Evolutionary conservation across 2,888 invertebrate genomes (phyloP).

Genomic region (Eilema caniola): DNA sequence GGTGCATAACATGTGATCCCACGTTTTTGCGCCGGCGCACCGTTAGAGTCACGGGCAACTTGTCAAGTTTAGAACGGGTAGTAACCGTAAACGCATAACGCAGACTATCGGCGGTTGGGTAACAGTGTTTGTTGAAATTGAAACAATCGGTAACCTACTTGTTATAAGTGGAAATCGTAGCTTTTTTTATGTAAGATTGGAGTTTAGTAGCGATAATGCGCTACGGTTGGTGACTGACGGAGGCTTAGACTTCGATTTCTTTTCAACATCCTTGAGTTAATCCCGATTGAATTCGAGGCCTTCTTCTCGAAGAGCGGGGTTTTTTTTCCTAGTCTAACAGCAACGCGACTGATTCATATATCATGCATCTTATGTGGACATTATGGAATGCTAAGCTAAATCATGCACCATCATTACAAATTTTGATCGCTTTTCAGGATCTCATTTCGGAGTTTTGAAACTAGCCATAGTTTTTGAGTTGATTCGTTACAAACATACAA

Average conservation of each 20-base stretch:
- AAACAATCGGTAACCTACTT: constrained; percentile 19
- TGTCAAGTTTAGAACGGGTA: constrained; percentile 30
- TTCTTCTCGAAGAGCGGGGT: too few relatives aligned
- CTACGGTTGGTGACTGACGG: background rate
- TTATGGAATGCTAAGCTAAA: too few relatives aligned
- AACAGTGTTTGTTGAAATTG: constrained; percentile 20
- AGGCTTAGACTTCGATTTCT: background rate
- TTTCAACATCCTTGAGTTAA: too few relatives aligned
- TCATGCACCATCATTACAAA: too few relatives aligned
- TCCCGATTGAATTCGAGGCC: too few relatives aligned
- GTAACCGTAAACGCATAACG: constrained; percentile 19
- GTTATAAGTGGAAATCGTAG: constrained; percentile 16
- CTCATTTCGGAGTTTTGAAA: too few relatives aligned
- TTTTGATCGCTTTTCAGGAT: too few relatives aligned
- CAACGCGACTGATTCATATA: too few relatives aligned
- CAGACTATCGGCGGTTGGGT: constrained; percentile 19
- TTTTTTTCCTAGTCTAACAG: too few relatives aligned
- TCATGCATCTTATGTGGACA: too few relatives aligned
- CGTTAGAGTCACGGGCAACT: constrained; percentile 33
- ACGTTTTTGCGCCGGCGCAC: constrained; percentile 35
- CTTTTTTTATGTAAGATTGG: constrained; percentile 2
- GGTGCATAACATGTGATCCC: constrained; percentile 30
- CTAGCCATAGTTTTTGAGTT: too few relatives aligned
- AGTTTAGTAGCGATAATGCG: background rate
- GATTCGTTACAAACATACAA: too few relatives aligned